These are phyloP conservation scores for Barnardius zonarius DNA, from an alignment of 2,113 vertebrate species.

Conservation along the genomic window DNA sequence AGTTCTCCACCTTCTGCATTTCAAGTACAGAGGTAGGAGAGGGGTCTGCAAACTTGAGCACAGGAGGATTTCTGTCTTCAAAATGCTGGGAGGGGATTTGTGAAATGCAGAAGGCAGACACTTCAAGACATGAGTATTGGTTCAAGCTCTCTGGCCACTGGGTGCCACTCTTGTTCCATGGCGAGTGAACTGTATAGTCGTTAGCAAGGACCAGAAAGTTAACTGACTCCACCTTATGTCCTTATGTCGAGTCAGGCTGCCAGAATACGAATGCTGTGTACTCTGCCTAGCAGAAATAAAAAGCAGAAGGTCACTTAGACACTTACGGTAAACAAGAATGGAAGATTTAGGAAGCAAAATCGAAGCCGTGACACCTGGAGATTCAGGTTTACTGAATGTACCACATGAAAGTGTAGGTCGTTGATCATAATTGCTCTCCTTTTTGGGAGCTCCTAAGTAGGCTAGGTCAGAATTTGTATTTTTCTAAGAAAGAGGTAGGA, in stretches of 20 bases:
- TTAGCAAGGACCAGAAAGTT: constrained; percentile 23
- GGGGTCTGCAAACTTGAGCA: background rate
- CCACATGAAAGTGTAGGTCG: background rate
- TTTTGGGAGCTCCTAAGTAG: background rate
- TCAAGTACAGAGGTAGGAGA: background rate
- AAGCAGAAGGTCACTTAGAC: constrained; percentile 62
- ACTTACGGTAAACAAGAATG: constrained; percentile 21
- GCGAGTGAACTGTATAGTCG: background rate
- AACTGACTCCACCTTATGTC: background rate
- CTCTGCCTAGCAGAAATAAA: constrained; percentile 30
- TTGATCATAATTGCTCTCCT: background rate
- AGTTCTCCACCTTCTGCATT: background rate
- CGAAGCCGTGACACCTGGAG: background rate
- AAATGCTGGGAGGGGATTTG: background rate
- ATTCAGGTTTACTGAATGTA: background rate
- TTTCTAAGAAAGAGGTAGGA: background rate
- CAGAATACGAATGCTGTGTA: background rate
- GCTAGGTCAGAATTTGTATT: background rate
- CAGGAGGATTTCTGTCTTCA: background rate
- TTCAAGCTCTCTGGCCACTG: constrained; percentile 40
- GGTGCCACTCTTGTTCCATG: constrained; percentile 72
- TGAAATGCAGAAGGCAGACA: background rate
- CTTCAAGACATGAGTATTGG: background rate
- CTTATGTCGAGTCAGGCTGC: constrained; percentile 31
- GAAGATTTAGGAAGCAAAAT: constrained; percentile 7